Conservation (phyloP, 2,888 invertebrate species). For the Melipona beecheii region DNA sequence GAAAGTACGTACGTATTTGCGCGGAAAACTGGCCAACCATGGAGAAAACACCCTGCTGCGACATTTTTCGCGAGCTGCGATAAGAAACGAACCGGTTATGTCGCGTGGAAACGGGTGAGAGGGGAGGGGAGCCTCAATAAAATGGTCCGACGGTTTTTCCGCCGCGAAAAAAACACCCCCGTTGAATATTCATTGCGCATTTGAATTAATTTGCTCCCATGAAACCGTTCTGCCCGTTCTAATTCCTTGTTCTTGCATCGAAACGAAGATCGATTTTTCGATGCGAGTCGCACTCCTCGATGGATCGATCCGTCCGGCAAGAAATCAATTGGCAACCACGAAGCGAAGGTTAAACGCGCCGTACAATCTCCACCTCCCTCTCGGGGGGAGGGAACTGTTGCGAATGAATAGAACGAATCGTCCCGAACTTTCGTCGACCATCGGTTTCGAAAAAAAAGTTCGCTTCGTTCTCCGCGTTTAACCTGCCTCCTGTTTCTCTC, state of each 20-base stretch:
- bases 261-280: slow-evolving; percentile 13
- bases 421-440: slow-evolving; percentile 11
- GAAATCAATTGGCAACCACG: slow-evolving; percentile 21
- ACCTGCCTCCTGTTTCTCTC: neutral
- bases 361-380: too few species aligned
- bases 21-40: too few species aligned
- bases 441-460: slow-evolving; percentile 19
- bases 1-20: too few species aligned
- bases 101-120: neutral
- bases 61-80: neutral
- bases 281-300: neutral
- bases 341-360: neutral
- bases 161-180: slow-evolving; percentile 19
- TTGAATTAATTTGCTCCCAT: slow-evolving; percentile 31
- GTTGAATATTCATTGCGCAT: slow-evolving; percentile 49
- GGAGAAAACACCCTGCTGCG: too few species aligned
- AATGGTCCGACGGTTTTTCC: slow-evolving; percentile 21
- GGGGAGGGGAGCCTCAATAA: neutral
- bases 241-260: slow-evolving; percentile 21
- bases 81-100: slow-evolving; percentile 6
- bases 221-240: neutral
- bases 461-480: neutral
- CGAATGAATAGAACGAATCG: slow-evolving; percentile 45
- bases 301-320: neutral
- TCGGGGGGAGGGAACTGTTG: slow-evolving; percentile 15